Evolutionary conservation across 2,113 vertebrate species (phyloP).

Genomic region (Osmerus mordax): DNA sequence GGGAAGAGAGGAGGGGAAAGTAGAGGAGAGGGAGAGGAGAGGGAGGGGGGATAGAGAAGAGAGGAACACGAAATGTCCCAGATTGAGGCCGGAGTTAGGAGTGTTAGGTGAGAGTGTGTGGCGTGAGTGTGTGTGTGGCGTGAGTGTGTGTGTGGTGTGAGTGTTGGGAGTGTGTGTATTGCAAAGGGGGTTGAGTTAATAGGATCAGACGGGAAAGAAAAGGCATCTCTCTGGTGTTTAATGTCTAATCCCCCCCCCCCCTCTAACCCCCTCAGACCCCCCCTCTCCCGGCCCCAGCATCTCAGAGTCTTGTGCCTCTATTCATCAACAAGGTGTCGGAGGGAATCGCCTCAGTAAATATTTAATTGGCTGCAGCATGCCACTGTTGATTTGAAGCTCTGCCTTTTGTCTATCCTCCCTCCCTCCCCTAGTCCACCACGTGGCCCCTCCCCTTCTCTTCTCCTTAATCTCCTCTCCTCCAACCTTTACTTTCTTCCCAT

Average conservation of each 20-base stretch:
- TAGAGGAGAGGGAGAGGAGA: background rate
- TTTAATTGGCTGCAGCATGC: conserved; percentile 75
- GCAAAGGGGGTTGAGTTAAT: conserved; percentile 56
- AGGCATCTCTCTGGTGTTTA: conserved; percentile 63
- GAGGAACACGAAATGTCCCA: conserved; percentile 33
- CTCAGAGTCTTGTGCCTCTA: conserved; percentile 68
- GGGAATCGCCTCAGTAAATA: conserved; percentile 73
- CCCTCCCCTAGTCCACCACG: conserved; percentile 6
- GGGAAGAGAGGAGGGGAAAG: no score
- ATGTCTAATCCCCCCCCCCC: conserved; percentile 68
- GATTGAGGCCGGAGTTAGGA: conserved; percentile 25
- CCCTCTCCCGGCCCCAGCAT: conserved; percentile 19
- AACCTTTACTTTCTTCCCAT: no score
- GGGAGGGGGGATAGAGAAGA: conserved; percentile 16
- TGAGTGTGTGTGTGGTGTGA: no score
- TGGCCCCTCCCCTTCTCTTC: conserved; percentile 1
- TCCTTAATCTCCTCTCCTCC: background rate
- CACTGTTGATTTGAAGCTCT: conserved; percentile 68
- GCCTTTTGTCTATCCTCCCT: conserved; percentile 32
- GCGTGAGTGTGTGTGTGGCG: no score
- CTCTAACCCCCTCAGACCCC: conserved; percentile 34
- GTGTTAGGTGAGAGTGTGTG: no score
- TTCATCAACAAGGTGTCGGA: conserved; percentile 68
- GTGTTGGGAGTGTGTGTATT: no score
- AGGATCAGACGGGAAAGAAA: conserved; percentile 63